A percentile compares a stretch with the other conserved stretches of the same genome.
Conservation (phyloP, 2,113 vertebrate genomes). For the Tympanuchus pallidicinctus region DNA sequence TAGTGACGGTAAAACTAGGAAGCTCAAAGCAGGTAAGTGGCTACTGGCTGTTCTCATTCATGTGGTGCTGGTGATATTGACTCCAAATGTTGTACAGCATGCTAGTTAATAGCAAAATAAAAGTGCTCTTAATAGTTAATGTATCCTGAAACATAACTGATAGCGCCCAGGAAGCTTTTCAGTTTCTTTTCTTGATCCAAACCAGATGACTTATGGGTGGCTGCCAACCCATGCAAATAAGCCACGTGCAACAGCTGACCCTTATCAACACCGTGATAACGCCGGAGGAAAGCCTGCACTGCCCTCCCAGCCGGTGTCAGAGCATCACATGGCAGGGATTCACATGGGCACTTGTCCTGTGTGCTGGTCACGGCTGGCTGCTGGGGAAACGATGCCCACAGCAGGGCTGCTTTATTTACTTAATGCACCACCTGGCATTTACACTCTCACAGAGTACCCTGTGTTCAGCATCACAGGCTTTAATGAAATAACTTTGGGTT, state of each 20-base stretch:
- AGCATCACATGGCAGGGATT: conserved; percentile 36
- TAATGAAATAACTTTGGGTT: conserved; percentile 32
- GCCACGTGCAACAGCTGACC: not conserved
- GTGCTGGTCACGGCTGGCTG: conserved; percentile 34
- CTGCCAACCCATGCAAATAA: not conserved
- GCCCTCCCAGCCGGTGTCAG: not conserved
- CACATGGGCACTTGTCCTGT: not conserved
- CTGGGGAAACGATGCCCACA: conserved; percentile 58
- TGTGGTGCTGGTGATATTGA: not conserved
- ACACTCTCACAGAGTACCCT: not conserved
- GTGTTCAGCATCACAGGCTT: conserved; percentile 6
- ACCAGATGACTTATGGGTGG: rapidly evolving
- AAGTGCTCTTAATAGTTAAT: not conserved
- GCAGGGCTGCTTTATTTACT: conserved; percentile 56
- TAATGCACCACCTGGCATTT: conserved; percentile 59
- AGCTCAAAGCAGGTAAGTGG: conserved; percentile 3
- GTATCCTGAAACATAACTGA: not conserved
- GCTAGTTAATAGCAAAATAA: not conserved
- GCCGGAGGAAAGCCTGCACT: not conserved
- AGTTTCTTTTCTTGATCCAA: not conserved
- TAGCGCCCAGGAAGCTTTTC: not conserved
- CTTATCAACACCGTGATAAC: not conserved
- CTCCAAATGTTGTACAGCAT: not conserved
- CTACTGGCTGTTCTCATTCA: not conserved
- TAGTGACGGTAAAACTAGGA: not conserved